phyloP scores from a whole-genome alignment of 1,140 invertebrate genomes.

The Hesperophylax magnus region DNA sequence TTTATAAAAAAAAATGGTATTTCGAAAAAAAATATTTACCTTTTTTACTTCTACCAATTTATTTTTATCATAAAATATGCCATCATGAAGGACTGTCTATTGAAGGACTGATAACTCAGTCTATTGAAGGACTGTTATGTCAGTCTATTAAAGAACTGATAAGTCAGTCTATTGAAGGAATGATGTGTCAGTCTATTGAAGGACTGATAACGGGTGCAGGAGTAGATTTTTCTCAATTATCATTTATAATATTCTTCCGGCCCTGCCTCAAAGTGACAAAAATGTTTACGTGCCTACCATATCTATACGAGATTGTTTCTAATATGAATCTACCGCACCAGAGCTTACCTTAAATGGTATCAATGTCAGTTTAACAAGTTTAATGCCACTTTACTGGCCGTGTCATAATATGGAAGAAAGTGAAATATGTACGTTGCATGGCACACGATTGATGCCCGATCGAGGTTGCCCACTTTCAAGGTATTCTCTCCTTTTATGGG shows the following conservation, averaged over 20 bases:
- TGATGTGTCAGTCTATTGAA: too few species aligned
- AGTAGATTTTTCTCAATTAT: too few species aligned
- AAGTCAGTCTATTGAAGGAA: too few species aligned
- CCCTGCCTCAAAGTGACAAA: not conserved
- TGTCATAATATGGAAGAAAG: conserved; percentile 31
- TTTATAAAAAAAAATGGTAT: too few species aligned
- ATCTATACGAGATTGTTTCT: not conserved
- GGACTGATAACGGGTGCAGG: too few species aligned
- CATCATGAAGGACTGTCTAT: too few species aligned
- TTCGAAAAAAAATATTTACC: too few species aligned
- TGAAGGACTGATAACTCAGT: too few species aligned
- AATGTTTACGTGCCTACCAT: not conserved
- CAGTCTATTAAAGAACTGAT: too few species aligned
- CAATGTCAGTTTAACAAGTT: conserved; percentile 17
- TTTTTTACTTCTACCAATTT: too few species aligned
- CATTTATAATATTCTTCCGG: not conserved
- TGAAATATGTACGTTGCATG: not conserved
- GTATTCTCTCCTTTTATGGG: conserved; percentile 16
- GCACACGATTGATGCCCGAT: not conserved
- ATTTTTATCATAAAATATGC: too few species aligned
- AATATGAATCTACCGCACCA: conserved; percentile 7
- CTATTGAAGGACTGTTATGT: too few species aligned
- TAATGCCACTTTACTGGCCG: conserved; percentile 14
- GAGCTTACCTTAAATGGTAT: not conserved
- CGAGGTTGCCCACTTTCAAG: conserved; percentile 18